Evolutionary conservation across 2,797 vertebrate genomes (phyloP).

Genomic region (Hypotaenidia okinawae): DNA sequence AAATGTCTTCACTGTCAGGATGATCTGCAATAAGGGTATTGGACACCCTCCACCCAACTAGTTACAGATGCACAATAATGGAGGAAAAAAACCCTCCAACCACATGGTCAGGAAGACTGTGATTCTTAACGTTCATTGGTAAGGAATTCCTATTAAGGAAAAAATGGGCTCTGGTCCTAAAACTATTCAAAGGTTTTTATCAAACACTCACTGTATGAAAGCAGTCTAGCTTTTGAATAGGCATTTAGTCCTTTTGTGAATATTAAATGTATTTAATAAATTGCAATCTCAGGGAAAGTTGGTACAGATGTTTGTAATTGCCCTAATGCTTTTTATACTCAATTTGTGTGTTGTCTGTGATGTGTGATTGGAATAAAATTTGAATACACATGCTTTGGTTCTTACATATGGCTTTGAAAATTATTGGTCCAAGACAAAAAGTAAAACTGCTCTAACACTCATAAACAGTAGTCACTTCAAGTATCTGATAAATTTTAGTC

Average conservation of each 20-base stretch:
- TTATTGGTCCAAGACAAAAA: neutral
- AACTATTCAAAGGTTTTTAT: neutral
- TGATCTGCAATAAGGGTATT: neutral
- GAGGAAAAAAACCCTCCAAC: neutral
- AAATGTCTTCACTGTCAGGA: neutral
- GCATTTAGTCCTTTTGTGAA: neutral
- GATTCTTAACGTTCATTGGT: fast-evolving
- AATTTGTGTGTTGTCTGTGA: neutral
- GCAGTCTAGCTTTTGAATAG: neutral
- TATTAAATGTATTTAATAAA: neutral
- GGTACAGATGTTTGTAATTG: neutral
- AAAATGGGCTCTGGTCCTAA: neutral
- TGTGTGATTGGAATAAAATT: neutral
- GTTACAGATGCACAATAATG: neutral
- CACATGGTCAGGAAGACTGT: neutral
- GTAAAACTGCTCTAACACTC: neutral
- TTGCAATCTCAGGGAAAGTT: neutral
- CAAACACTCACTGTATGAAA: neutral
- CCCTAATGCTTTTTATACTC: neutral
- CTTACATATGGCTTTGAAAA: neutral
- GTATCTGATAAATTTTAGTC: neutral
- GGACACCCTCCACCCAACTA: neutral
- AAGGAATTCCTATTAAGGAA: neutral
- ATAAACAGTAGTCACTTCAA: neutral
- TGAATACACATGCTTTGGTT: neutral